These are phyloP conservation scores for Conistra vaccinii DNA, from an alignment of 2,888 invertebrate genomes.

Conservation along the genomic window DNA sequence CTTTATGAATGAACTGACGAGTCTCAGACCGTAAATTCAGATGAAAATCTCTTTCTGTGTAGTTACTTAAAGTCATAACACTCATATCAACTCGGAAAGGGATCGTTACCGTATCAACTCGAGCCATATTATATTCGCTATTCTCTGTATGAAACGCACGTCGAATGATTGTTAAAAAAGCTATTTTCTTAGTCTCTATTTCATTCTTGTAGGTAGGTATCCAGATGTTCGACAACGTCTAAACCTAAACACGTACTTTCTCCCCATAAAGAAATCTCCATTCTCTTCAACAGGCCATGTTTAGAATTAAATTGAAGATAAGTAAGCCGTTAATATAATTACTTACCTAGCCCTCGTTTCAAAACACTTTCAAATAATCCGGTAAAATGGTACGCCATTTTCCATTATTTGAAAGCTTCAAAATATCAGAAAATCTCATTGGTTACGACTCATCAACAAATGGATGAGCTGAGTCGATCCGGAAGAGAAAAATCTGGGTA, in stretches of 20 bases:
- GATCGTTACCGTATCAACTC: no score
- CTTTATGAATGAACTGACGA: neutral
- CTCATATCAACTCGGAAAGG: no score
- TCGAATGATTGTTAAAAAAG: neutral
- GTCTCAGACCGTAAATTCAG: no score
- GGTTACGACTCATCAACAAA: constrained; percentile 67
- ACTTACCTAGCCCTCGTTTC: constrained; percentile 31
- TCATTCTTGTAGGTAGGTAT: neutral
- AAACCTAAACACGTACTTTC: constrained; percentile 17
- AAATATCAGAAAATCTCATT: constrained; percentile 63
- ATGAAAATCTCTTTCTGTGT: neutral
- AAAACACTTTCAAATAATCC: constrained; percentile 46
- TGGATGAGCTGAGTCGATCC: constrained; percentile 52
- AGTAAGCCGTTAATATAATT: constrained; percentile 49
- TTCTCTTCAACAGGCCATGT: constrained; percentile 24
- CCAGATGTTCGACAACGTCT: neutral
- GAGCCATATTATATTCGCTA: no score
- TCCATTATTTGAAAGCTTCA: constrained; percentile 50
- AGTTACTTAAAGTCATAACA: no score
- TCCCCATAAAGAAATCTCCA: constrained; percentile 11
- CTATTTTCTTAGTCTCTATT: neutral
- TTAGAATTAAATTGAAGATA: constrained; percentile 40
- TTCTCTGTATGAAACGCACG: no score
- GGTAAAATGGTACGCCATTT: constrained; percentile 16
- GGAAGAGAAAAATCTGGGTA: constrained; percentile 35